Evolutionary conservation across 2,888 invertebrate genomes (phyloP), one percentile per base, ranked within the genome.

Genomic region (Thera obeliscata): DNA sequence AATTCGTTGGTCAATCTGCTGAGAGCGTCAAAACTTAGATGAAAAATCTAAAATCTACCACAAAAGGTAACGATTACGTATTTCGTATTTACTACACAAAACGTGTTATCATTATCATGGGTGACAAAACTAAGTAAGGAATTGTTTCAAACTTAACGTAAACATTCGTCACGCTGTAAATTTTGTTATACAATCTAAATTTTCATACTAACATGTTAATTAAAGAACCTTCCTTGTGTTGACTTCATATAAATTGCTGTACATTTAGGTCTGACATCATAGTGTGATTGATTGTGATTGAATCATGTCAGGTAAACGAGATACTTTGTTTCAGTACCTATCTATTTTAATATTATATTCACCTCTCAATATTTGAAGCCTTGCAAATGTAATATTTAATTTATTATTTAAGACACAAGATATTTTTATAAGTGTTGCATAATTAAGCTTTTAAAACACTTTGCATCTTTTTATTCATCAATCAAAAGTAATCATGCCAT

Each of bases 1-100:
- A 81, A 41, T 5, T 41, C 69, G 78, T 81, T 22, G 80, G 85
- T 36, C 72, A 82, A 11, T 77, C 82, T 2, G 85, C 84, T 49
- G 78, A 22, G 22, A 22, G 22, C 22, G 22, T 22, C 22, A 22
- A 22, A 22, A 22, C 22, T 22, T 22, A 22, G 22, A 22, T 22
- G 1, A 22, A 22, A 22, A 22, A 22, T 22, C 87, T 54, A 78
- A 80, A 64, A 69, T 80, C 36, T 81, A 75, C 77, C 60, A 79
- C 79, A 2, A 81, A 79, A 83, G 79, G 79, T 80, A 79, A 64
- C 54, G 41, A 11, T 48, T 12, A 6, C 6, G 5, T 41, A 41
- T 46, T 9, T 46, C 7, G 9, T 9, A 46, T 46, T 46, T 2
- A 46, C 9, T 46, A 46, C 43, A 2, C 7, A 2, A 9, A 46